Conservation (phyloP, 2,113 vertebrate species). For the Zosterops pallidus region DNA sequence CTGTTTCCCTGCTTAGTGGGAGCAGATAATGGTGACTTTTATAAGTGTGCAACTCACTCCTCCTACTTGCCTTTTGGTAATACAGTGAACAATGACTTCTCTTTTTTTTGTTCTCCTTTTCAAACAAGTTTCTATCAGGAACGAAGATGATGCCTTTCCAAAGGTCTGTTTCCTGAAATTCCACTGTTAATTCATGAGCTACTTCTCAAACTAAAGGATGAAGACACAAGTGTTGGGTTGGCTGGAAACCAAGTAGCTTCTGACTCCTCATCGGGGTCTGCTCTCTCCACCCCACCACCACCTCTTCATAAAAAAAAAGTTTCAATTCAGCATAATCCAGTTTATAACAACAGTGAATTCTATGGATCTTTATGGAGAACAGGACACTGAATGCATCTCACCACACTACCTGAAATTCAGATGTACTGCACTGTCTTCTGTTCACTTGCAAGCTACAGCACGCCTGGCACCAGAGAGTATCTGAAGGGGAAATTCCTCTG, state of each 20-base stretch:
- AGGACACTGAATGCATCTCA: conserved; percentile 7
- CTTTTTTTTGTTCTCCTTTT: conserved; percentile 19
- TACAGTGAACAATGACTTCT: conserved; percentile 12
- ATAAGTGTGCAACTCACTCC: conserved; percentile 17
- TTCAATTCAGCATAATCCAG: conserved; percentile 14
- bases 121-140: conserved; percentile 30
- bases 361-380: conserved; percentile 43
- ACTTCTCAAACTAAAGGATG: conserved; percentile 28
- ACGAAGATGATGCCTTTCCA: conserved; percentile 26
- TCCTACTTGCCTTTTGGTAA: conserved; percentile 13
- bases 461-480: background rate
- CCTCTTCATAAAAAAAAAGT: conserved; percentile 41
- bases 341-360: conserved; percentile 45
- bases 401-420: conserved; percentile 22
- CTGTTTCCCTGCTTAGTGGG: background rate
- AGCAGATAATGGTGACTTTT: conserved; percentile 9
- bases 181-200: conserved; percentile 6
- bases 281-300: conserved; percentile 36
- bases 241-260: conserved; percentile 36
- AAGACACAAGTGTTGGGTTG: background rate
- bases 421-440: background rate
- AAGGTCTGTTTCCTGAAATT: conserved; percentile 27
- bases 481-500: conserved; percentile 36
- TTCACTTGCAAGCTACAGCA: conserved; percentile 42
- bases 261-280: background rate